Base-by-base conservation (phyloP, 64 coral and sea anemone genomes). In the Montipora capricornis region DNA sequence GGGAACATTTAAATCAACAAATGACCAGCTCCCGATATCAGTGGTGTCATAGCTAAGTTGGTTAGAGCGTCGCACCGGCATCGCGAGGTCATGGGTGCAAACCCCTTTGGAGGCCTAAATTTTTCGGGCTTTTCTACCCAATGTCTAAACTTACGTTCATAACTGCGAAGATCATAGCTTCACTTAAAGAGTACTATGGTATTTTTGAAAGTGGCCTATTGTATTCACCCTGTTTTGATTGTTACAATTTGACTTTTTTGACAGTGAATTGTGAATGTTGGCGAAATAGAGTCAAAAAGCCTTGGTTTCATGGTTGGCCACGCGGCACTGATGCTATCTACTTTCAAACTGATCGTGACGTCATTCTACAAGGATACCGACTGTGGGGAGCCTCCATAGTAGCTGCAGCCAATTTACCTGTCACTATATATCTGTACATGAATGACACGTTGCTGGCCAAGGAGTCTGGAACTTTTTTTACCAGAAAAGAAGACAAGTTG, bases 211-310 rank as follows among this genome's bases (percentile, higher is more conserved):
- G 37, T 37, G 37, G 37, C 37, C 37, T 37, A 37, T 37, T 37
- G 37, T 37, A 37, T 37, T 37, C 37, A 37, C 37, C 37, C 37
- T 37, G 11, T 57, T 57, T 57, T 57, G 53, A 11, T 57, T 57
- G 53, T 68, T 68, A 16, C 17, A 9, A 60, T 60, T 9, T 60
- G 6, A 4, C 44, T 19, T 19, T 16, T 19, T 37, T 19, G 29
- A n/a, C 53, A 12, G 62, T 88, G 44, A 19, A 68, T 17, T 92
- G 80, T 62, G 74, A 81, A 51, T 92, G 90, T 53, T 92, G 90
- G 90, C 81, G 90, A 44, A 75, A 20, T 8, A 14, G 61, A 45
- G 7, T 5, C 6, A 4, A 26, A 4, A 92, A 37, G 1, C 50
- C 50, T 20, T 15, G 7, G n/a, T 0, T 4, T n/a, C 8, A 14